These are phyloP conservation scores for Empis stercorea DNA, from an alignment of 2,888 invertebrate species.

Conservation along the genomic window DNA sequence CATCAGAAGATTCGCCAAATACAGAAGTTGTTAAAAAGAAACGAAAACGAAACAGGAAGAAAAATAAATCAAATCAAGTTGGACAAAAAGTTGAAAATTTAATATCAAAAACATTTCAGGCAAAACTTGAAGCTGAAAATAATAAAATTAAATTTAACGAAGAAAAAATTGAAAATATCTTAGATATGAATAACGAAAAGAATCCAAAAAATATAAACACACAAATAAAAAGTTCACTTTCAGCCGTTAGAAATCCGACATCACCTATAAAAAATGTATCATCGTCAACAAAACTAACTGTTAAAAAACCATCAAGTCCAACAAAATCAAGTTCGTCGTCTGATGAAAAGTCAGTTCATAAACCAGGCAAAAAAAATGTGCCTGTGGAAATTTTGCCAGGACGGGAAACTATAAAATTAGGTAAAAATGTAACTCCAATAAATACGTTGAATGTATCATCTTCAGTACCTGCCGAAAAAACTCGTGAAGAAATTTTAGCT, in stretches of 20 bases:
- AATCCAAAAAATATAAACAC: background rate
- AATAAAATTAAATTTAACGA: background rate
- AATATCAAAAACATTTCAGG: constrained; percentile 15
- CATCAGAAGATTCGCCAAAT: too few relatives aligned
- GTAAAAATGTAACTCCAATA: background rate
- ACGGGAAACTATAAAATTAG: background rate
- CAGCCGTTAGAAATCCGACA: background rate
- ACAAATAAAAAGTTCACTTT: background rate
- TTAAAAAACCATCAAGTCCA: too few relatives aligned
- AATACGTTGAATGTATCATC: too few relatives aligned
- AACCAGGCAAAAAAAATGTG: background rate
- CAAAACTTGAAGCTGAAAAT: constrained; percentile 5
- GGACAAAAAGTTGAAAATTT: constrained; percentile 13
- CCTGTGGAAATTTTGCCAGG: background rate
- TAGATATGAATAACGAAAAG: background rate
- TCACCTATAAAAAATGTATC: too few relatives aligned
- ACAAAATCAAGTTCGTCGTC: too few relatives aligned
- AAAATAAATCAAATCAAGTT: background rate
- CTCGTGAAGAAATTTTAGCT: constrained; percentile 15
- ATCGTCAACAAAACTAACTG: too few relatives aligned
- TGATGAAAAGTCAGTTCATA: too few relatives aligned
- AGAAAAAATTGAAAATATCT: background rate
- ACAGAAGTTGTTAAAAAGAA: background rate
- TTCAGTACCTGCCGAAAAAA: background rate
- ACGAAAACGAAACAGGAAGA: constrained; percentile 11